Percentiles rank a stretch among this genome's conserved stretches.
These are phyloP conservation scores for Cerastoderma edule DNA, from an alignment of 2,888 invertebrate species.

Conservation along the genomic window DNA sequence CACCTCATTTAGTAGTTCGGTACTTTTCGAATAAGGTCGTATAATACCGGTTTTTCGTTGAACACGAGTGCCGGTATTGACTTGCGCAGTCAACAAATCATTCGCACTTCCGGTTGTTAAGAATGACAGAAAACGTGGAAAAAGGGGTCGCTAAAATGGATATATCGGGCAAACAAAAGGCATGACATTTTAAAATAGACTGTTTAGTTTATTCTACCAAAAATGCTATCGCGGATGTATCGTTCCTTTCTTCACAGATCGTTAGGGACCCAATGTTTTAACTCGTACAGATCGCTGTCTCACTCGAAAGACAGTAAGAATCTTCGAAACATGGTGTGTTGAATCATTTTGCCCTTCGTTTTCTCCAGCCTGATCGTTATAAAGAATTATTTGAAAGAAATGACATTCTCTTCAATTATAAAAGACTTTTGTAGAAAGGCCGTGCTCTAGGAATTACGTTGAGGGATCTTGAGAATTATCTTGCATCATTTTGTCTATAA, in stretches of 20 bases:
- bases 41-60: too few relatives aligned
- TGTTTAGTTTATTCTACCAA: slow-evolving; percentile 14
- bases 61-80: too few relatives aligned
- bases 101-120: too few relatives aligned
- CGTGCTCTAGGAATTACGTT: too few relatives aligned
- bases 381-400: too few relatives aligned
- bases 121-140: slow-evolving; percentile 82
- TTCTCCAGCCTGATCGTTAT: not conserved
- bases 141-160: slow-evolving; percentile 74
- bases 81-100: too few relatives aligned
- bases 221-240: slow-evolving; percentile 75
- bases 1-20: too few relatives aligned
- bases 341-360: slow-evolving; percentile 21
- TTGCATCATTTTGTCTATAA: too few relatives aligned
- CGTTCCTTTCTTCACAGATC: slow-evolving; percentile 71
- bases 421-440: too few relatives aligned
- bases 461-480: too few relatives aligned
- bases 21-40: too few relatives aligned
- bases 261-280: slow-evolving; percentile 67
- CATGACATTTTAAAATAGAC: slow-evolving; percentile 74
- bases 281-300: slow-evolving; percentile 63
- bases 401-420: too few relatives aligned
- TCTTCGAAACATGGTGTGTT: slow-evolving; percentile 23
- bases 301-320: not conserved
- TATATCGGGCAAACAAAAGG: slow-evolving; percentile 79